Percentiles rank a stretch among this genome's conserved stretches.
These are phyloP conservation scores for Endotricha flammealis DNA, from an alignment of 2,888 invertebrate species.

Conservation along the genomic window DNA sequence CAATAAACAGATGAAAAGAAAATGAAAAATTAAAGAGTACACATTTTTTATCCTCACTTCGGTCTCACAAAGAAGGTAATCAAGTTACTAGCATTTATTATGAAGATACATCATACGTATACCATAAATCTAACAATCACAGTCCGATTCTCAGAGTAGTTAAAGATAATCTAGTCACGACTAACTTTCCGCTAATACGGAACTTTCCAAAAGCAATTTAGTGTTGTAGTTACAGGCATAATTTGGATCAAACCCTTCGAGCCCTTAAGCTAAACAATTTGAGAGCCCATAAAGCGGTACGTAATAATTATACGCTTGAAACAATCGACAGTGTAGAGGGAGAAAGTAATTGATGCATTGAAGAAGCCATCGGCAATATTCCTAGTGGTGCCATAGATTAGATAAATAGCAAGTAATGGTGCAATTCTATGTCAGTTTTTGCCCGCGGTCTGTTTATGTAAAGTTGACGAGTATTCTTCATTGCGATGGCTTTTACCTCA, in stretches of 20 bases:
- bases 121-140: slow-evolving; percentile 8
- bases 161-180: slow-evolving; percentile 23
- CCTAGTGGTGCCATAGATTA: too few relatives aligned
- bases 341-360: slow-evolving; percentile 36
- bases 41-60: too few relatives aligned
- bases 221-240: slow-evolving; percentile 30
- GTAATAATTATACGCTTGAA: slow-evolving; percentile 46
- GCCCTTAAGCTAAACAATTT: slow-evolving; percentile 34
- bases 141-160: slow-evolving; percentile 18
- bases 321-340: slow-evolving; percentile 27
- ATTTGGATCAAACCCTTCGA: slow-evolving; percentile 35
- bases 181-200: slow-evolving; percentile 22
- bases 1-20: too few relatives aligned
- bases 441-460: too few relatives aligned
- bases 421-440: too few relatives aligned
- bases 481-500: too few relatives aligned
- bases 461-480: too few relatives aligned
- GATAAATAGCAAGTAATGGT: too few relatives aligned
- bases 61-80: too few relatives aligned
- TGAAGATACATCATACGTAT: too few relatives aligned
- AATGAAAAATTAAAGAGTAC: too few relatives aligned
- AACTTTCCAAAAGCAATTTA: slow-evolving; percentile 41
- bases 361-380: slow-evolving; percentile 20
- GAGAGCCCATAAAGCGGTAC: slow-evolving; percentile 21
- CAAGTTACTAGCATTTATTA: too few relatives aligned